These are phyloP conservation scores for Punctoribates punctum DNA, from an alignment of 2,888 invertebrate genomes.

Conservation along the genomic window DNA sequence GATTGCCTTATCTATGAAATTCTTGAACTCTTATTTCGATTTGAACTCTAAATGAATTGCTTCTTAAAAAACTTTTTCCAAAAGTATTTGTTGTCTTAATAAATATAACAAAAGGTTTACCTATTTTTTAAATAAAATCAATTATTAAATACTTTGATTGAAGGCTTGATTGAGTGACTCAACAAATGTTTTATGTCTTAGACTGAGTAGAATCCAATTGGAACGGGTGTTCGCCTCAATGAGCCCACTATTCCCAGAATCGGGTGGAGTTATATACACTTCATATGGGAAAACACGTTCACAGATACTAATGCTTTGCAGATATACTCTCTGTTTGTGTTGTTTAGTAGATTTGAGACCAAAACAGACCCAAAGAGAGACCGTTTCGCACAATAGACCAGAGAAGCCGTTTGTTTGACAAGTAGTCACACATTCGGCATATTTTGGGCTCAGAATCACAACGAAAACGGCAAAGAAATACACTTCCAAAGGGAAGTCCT, in stretches of 20 bases:
- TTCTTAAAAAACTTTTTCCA: no score
- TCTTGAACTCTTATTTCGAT: no score
- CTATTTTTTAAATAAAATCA: no score
- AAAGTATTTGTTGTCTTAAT: no score
- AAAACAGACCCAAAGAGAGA: not conserved
- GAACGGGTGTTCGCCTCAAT: constrained; percentile 17
- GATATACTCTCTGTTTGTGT: constrained; percentile 9
- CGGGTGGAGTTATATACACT: constrained; percentile 15
- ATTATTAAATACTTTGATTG: no score
- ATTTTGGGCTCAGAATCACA: not conserved
- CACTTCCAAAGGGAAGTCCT: constrained; percentile 4
- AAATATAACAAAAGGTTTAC: no score
- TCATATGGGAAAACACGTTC: constrained; percentile 27
- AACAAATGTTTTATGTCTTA: not conserved
- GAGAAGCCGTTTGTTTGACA: not conserved
- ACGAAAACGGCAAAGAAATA: no score
- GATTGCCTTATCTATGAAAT: no score
- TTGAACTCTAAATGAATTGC: no score
- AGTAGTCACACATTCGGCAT: not conserved
- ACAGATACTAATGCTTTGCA: not conserved
- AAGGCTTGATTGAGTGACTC: no score
- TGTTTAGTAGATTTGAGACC: not conserved
- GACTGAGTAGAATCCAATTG: not conserved
- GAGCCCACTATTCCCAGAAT: not conserved
- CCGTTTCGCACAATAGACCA: not conserved